phyloP scores from a whole-genome alignment of 2,113 vertebrate species.

The Heterochromis multidens region DNA sequence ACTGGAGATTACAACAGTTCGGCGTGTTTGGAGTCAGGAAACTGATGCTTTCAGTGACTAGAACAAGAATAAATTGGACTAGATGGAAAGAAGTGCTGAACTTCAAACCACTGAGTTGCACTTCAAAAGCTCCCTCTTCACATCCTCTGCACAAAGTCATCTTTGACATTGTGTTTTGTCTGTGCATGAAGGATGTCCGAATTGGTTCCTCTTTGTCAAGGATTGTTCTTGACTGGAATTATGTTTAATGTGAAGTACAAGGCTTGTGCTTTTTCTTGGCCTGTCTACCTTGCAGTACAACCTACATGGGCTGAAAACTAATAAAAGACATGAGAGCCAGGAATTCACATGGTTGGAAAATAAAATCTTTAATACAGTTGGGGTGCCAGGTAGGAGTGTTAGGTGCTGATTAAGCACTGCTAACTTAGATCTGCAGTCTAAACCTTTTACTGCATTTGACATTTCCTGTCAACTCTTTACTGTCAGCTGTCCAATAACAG shows the following conservation, averaged over 20 bases:
- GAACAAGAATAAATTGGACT: conserved; percentile 50
- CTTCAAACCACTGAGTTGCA: conserved; percentile 50
- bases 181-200: conserved; percentile 34
- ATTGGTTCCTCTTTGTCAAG: conserved; percentile 32
- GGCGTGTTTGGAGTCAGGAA: conserved; percentile 44
- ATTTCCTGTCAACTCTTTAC: not conserved
- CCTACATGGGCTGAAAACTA: not conserved
- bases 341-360: not conserved
- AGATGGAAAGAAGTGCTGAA: conserved; percentile 42
- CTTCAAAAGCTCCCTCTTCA: conserved; percentile 54
- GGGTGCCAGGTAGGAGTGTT: not conserved
- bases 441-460: not conserved
- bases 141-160: conserved; percentile 33
- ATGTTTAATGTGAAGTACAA: not conserved
- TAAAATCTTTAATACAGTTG: not conserved
- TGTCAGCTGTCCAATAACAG: not conserved
- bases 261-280: conserved; percentile 5
- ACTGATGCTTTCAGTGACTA: conserved; percentile 44
- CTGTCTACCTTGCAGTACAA: not conserved
- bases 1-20: conserved; percentile 36
- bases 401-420: not conserved
- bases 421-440: not conserved
- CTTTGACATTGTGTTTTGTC: conserved; percentile 46
- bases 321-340: not conserved
- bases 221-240: conserved; percentile 11